Base-by-base conservation (phyloP, 92 coral and sea anemone species). In the Micromussa lordhowensis region DNA sequence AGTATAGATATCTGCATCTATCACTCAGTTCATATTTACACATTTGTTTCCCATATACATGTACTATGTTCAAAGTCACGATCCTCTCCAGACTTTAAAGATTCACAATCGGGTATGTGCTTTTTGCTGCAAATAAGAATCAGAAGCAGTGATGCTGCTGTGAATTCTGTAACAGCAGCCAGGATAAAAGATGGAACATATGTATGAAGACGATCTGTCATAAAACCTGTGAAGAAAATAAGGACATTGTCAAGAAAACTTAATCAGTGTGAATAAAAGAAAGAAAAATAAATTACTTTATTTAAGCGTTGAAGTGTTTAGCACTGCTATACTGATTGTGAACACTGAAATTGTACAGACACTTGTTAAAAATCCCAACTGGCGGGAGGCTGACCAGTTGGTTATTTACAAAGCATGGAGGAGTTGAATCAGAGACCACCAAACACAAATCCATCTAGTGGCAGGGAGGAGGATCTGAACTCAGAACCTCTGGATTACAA, bases 141-240 rank as follows among this genome's bases (percentile, higher is more conserved):
- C 5, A 85, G 16, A 38, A 49, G 75, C 51, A 85, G 17, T 15
- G 66, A 57, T 28, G 88, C 88, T 11, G 61, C 82, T 15, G 49
- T 24, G 19, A 76, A 85, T 51, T 85, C 88, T 30, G 21, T 73
- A 1, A 40, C 88, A 2, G 88, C 88, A 61, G 82, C 28, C 34
- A 85, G 11, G 63, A 75, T 36, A 31, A 85, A 85, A 17, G 88
- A 85, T 59, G 88, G 88, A 2, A 38, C 31, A 32, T 85, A 85
- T 16, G 88, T 76, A 12, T 77, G 24, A 19, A 85, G 88, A 13
- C 34, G 88, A 77, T 85, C 88, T 24, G 88, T 61, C 88, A 85
- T 85, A 63, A 85, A 85, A 76, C 88, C 88, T 85, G 73, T 31
- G 24, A 63, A 68, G 40, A 29, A 22, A 74, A 84, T 31, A 1